Evolutionary conservation across 1,140 invertebrate genomes (phyloP).

Genomic region (Maniola jurtina): DNA sequence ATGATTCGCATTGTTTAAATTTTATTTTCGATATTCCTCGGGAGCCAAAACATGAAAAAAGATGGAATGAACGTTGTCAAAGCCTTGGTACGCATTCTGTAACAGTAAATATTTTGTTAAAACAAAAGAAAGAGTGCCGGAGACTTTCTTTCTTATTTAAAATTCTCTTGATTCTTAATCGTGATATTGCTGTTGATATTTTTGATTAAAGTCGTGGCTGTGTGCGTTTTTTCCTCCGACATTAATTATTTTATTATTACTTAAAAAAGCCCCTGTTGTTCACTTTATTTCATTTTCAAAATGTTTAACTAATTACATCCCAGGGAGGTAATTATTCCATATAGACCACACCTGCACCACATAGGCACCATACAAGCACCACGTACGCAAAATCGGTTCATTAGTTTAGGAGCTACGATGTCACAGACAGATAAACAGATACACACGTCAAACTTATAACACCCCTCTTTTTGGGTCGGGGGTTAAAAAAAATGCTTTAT

Average conservation of each 20-base stretch:
- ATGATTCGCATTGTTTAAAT: slow-evolving; percentile 26
- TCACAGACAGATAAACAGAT: too few species aligned
- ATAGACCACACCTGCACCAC: too few species aligned
- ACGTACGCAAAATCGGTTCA: too few species aligned
- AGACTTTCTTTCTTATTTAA: slow-evolving; percentile 37
- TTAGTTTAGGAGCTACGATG: too few species aligned
- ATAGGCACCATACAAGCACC: too few species aligned
- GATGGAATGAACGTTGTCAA: slow-evolving; percentile 21
- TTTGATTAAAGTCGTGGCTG: slow-evolving; percentile 12
- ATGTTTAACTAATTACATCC: too few species aligned
- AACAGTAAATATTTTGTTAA: slow-evolving; percentile 36
- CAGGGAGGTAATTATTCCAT: too few species aligned
- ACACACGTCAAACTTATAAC: too few species aligned
- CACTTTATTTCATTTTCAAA: too few species aligned
- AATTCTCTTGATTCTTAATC: slow-evolving; percentile 42
- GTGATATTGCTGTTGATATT: slow-evolving; percentile 52
- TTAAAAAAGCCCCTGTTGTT: too few species aligned
- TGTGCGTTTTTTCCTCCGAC: background rate
- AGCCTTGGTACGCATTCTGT: slow-evolving; percentile 29
- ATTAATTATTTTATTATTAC: background rate
- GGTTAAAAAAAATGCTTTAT: too few species aligned
- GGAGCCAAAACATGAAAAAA: slow-evolving; percentile 29
- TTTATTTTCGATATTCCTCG: slow-evolving; percentile 22
- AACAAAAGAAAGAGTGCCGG: slow-evolving; percentile 30
- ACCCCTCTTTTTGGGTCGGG: too few species aligned